These are phyloP conservation scores for Sesia apiformis DNA, from an alignment of 2,888 invertebrate species.

Conservation along the genomic window DNA sequence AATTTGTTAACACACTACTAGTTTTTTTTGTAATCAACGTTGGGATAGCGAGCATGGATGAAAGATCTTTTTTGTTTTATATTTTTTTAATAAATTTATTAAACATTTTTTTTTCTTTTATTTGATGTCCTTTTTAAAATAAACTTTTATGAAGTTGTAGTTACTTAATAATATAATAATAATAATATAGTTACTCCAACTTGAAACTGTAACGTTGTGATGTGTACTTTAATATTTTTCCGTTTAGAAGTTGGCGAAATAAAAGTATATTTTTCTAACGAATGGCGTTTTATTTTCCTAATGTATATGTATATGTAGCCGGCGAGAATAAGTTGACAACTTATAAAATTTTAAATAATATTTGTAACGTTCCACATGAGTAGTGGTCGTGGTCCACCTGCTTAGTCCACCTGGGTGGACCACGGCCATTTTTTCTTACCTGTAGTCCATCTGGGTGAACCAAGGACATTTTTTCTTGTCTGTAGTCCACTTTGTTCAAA, in stretches of 20 bases:
- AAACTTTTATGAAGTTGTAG: too few relatives aligned
- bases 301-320: not conserved
- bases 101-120: slow-evolving; percentile 45
- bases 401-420: too few relatives aligned
- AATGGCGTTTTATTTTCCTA: slow-evolving; percentile 29
- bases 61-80: slow-evolving; percentile 49
- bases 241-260: slow-evolving; percentile 49
- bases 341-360: too few relatives aligned
- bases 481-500: too few relatives aligned
- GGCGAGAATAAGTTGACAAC: not conserved
- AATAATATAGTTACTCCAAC: slow-evolving; percentile 4
- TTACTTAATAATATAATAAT: not conserved
- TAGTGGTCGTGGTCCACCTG: too few relatives aligned
- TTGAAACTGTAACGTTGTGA: slow-evolving; percentile 49
- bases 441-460: too few relatives aligned
- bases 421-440: too few relatives aligned
- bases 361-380: too few relatives aligned
- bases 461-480: too few relatives aligned
- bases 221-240: slow-evolving; percentile 35
- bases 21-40: slow-evolving; percentile 49
- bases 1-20: slow-evolving; percentile 53
- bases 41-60: slow-evolving; percentile 53
- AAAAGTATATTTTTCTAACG: slow-evolving; percentile 62
- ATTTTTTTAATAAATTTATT: slow-evolving; percentile 69
- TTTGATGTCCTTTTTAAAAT: not conserved